A percentile compares a stretch with the other conserved stretches of the same genome.
phyloP scores from a whole-genome alignment of 2,888 invertebrate genomes.

The Phragmatobia fuliginosa region DNA sequence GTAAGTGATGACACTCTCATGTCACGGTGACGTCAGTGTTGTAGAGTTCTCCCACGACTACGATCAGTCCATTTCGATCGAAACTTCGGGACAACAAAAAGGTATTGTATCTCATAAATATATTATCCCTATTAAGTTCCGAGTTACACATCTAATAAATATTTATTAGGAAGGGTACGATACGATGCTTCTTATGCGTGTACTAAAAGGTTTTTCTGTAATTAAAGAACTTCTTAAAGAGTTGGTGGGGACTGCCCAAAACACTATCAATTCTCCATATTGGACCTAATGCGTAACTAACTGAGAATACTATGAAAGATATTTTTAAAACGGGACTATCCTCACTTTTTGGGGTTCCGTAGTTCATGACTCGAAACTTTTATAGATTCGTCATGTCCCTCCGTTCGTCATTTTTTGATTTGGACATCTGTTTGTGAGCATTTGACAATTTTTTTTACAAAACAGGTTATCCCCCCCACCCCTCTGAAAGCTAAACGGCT shows the following conservation, averaged over 20 bases:
- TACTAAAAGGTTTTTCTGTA: neutral
- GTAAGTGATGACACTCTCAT: no score
- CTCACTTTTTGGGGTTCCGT: no score
- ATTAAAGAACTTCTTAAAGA: neutral
- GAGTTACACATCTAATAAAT: neutral
- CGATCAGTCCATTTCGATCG: neutral
- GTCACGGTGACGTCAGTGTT: neutral
- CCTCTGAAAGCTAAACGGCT: no score
- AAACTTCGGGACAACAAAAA: neutral
- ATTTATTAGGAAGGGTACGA: neutral
- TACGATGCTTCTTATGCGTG: neutral
- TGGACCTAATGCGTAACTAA: neutral
- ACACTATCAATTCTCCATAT: neutral
- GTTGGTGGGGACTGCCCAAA: neutral
- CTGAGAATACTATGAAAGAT: neutral
- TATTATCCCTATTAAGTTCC: neutral
- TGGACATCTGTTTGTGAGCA: no score
- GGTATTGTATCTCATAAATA: constrained; percentile 2
- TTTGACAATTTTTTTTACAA: no score
- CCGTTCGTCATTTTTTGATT: no score
- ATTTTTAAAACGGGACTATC: no score
- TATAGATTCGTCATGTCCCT: no score
- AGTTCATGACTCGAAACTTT: no score
- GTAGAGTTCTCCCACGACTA: neutral
- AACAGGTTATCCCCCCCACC: no score